A percentile compares a stretch with the other conserved stretches of the same genome.
Conservation (phyloP, 2,797 vertebrate genomes). For the Trematomus bernacchii region DNA sequence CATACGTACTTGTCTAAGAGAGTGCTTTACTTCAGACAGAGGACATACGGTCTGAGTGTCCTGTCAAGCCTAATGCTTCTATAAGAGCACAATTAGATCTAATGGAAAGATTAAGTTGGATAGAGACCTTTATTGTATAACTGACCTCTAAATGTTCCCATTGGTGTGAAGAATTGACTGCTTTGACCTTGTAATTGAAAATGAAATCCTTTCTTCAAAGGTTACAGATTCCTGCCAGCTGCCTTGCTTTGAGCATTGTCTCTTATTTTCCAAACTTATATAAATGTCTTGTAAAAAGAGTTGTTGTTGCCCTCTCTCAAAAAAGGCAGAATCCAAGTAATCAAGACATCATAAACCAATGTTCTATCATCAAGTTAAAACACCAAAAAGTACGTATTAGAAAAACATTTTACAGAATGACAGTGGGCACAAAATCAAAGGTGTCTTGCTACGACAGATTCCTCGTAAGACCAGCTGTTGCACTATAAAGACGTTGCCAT, state of each 20-base stretch:
- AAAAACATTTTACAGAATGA: conserved; percentile 4
- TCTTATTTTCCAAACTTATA: conserved; percentile 16
- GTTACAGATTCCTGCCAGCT: conserved; percentile 6
- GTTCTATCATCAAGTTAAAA: not conserved
- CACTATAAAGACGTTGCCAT: conserved; percentile 42
- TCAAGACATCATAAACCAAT: conserved; percentile 16
- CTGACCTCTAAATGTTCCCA: conserved; percentile 33
- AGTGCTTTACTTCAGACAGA: conserved; percentile 19
- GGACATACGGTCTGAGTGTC: conserved; percentile 46
- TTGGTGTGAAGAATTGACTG: conserved; percentile 22
- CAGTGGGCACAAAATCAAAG: not conserved
- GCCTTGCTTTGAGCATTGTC: not conserved
- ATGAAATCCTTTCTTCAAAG: conserved; percentile 8
- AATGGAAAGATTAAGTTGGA: conserved; percentile 42
- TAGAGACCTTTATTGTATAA: conserved; percentile 38
- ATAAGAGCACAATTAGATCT: conserved; percentile 20
- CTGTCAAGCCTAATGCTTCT: conserved; percentile 33
- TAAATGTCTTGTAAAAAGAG: not conserved
- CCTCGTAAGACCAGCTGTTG: conserved; percentile 53
- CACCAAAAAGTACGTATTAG: not conserved
- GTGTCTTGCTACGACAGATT: conserved; percentile 14
- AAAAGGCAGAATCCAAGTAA: not conserved
- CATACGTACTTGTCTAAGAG: conserved; percentile 21
- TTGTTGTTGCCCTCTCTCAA: conserved; percentile 8
- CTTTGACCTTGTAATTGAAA: conserved; percentile 28